These are phyloP conservation scores for Diabrotica balteata DNA, from an alignment of 2,888 invertebrate species.

Conservation along the genomic window DNA sequence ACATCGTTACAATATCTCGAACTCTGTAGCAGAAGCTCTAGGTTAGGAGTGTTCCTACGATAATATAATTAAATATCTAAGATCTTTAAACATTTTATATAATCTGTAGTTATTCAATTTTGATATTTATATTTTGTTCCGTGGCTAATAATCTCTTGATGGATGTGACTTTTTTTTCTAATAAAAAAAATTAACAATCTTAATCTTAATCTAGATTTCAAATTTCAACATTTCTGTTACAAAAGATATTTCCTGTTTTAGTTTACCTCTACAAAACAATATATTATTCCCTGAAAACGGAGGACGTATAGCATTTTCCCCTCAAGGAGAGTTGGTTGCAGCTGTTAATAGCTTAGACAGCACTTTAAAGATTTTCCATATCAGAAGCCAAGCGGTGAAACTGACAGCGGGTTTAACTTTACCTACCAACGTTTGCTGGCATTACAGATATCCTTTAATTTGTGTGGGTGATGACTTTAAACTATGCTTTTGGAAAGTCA, in stretches of 20 bases:
- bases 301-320: conserved; percentile 67
- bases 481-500: conserved; percentile 67
- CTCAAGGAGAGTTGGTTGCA: conserved; percentile 70
- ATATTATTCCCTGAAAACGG: conserved; percentile 72
- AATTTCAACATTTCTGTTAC: conserved; percentile 28
- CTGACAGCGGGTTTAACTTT: conserved; percentile 64
- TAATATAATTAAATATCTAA: no score
- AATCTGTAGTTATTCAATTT: no score
- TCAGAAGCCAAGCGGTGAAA: conserved; percentile 65
- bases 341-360: conserved; percentile 72
- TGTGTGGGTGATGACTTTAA: conserved; percentile 68
- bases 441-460: conserved; percentile 68
- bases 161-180: neutral
- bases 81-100: no score
- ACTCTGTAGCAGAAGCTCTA: no score
- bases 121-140: no score
- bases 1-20: no score
- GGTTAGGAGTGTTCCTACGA: no score
- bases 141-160: no score
- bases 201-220: neutral
- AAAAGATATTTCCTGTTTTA: conserved; percentile 49
- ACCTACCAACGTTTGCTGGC: conserved; percentile 70
- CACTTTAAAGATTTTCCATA: conserved; percentile 70
- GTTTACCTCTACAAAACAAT: conserved; percentile 67
- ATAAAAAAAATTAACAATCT: neutral